Percentiles rank a stretch among this genome's conserved stretches.
phyloP scores from a whole-genome alignment of 1,140 invertebrate genomes.

The Eumaeus atala region DNA sequence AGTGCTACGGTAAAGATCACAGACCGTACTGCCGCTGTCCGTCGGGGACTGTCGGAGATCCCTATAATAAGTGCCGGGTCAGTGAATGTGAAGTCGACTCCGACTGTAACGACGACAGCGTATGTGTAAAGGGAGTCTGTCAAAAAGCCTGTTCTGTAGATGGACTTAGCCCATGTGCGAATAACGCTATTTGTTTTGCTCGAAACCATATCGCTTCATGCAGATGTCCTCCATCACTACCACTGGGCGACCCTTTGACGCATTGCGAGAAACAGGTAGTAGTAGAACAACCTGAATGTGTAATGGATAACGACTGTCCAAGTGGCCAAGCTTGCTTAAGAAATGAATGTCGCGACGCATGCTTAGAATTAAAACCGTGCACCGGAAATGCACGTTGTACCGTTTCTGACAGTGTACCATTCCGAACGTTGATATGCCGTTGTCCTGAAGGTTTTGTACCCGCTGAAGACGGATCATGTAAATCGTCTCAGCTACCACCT shows the following conservation, averaged over 20 bases:
- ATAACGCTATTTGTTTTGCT: conserved; percentile 85
- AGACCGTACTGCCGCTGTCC: conserved; percentile 84
- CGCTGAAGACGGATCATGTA: conserved; percentile 83
- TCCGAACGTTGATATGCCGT: conserved; percentile 88
- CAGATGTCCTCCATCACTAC: conserved; percentile 83
- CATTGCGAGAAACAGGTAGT: conserved; percentile 79
- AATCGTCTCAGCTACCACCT: conserved; percentile 79
- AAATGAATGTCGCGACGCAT: conserved; percentile 86
- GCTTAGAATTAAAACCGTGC: conserved; percentile 82
- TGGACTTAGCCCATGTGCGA: conserved; percentile 80
- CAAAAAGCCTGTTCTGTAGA: conserved; percentile 82
- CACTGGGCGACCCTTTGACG: conserved; percentile 84
- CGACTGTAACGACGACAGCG: conserved; percentile 82
- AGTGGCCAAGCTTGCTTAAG: conserved; percentile 86
- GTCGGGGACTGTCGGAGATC: conserved; percentile 82
- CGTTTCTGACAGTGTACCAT: conserved; percentile 86
- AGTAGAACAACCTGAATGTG: conserved; percentile 81
- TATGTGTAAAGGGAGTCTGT: conserved; percentile 83
- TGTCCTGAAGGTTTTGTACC: conserved; percentile 89
- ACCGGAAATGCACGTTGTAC: conserved; percentile 81
- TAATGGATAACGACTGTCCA: conserved; percentile 85
- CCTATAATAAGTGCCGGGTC: conserved; percentile 84
- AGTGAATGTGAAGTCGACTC: conserved; percentile 85
- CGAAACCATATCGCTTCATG: conserved; percentile 85
- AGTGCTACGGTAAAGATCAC: conserved; percentile 86